Evolutionary conservation across 1,140 invertebrate species (phyloP), one percentile per base, ranked within the genome.

Genomic region (Neodiprion virginianus): DNA sequence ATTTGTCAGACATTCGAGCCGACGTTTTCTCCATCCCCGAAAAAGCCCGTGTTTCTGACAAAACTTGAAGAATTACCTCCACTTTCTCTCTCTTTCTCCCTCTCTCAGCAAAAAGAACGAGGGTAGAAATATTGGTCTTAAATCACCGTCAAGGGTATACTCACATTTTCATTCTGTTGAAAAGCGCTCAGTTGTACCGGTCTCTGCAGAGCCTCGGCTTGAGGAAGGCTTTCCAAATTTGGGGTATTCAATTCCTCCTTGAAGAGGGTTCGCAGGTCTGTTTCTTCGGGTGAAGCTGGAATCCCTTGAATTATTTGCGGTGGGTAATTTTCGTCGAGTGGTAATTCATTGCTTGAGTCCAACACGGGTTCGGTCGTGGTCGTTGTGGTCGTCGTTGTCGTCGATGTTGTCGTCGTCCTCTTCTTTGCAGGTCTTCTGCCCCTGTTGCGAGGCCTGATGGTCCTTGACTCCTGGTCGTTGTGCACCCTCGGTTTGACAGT

Each of bases 281-380:
- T 50, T 40, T 40, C 65, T 12, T 12, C 11, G 11, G 10, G 8
- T 9, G 72, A 69, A 17, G 75, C 67, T 0, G 73, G 49, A 47
- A 61, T 66, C 1, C 75, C 50, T 1, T 76, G 76, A 1, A 79
- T 73, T 23, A 83, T 78, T 67, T 82, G 81, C 0, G 86, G 85
- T 0, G 86, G 85, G 66, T 88, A 87, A 73, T 88, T 88, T 71
- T 88, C 87, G 49, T 87, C 85, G 8, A 85, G n/a, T 0, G 84
- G 86, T 0, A 88, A 71, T 73, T 88, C 86, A 66, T 88, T 88
- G 67, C 84, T 82, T n/a, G 80, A 80, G 1, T 88, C 85, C 7
- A 82, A 48, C 0, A 77, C 70, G 12, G 80, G 74, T 73, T 87
- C 83, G 0, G 86, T 86, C 0, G 67, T 21, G 21, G 17, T 69